A percentile compares a stretch with the other conserved stretches of the same genome.
Conservation (phyloP, 1,140 invertebrate species). For the Sinonovacula constricta region DNA sequence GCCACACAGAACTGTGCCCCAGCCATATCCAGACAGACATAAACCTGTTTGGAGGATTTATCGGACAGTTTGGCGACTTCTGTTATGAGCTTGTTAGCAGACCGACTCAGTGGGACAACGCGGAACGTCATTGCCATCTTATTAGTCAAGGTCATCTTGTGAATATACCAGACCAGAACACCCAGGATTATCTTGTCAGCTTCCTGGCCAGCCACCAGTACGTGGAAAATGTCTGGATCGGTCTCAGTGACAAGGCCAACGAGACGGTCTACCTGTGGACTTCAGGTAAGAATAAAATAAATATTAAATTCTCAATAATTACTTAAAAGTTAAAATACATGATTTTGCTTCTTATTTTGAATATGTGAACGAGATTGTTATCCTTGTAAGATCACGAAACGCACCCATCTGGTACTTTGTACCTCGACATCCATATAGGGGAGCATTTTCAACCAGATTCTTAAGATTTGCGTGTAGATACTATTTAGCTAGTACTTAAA, state of each 20-base stretch:
- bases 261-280: slow-evolving; percentile 26
- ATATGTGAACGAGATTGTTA: no score
- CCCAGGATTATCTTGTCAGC: slow-evolving; percentile 26
- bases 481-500: no score
- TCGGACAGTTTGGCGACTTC: slow-evolving; percentile 39
- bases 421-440: no score
- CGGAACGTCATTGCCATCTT: slow-evolving; percentile 20
- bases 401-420: no score
- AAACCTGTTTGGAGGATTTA: slow-evolving; percentile 8
- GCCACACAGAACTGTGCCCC: slow-evolving; percentile 32
- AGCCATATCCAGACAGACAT: slow-evolving; percentile 19
- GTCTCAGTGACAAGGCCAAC: slow-evolving; percentile 6
- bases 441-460: no score
- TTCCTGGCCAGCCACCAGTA: slow-evolving; percentile 20
- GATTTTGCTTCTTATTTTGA: no score
- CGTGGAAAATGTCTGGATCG: slow-evolving; percentile 21
- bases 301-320: no score
- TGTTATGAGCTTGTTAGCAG: slow-evolving; percentile 33
- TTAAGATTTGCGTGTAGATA: no score
- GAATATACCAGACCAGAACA: slow-evolving; percentile 6
- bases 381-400: no score
- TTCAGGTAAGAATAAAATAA: no score
- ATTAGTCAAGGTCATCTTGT: neutral
- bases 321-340: no score
- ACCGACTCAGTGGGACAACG: slow-evolving; percentile 29